Evolutionary conservation across 2,113 vertebrate species (phyloP), one percentile per base, ranked within the genome.

Genomic region (Phoenicopterus ruber): DNA sequence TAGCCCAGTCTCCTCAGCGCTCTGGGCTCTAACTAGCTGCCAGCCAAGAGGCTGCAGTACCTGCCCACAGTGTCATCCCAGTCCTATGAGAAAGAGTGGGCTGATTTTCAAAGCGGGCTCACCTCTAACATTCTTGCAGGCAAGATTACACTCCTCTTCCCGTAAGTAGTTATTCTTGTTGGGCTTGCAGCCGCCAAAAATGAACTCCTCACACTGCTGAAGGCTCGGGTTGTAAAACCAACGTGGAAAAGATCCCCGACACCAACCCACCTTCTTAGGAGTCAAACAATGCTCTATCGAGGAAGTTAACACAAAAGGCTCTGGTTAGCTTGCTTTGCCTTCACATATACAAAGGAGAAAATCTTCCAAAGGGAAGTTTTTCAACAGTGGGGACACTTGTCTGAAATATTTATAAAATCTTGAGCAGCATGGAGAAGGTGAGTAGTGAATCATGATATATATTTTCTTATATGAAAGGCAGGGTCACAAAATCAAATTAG

Each of bases 91-190:
- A 89, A 84, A 87, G 40, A 79, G 7, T 9, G 11, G 28, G 7
- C 32, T 59, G 77, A 58, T 63, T 94, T 87, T 80, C 1, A 1
- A 54, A 66, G 72, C n/a, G 76, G 49, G 86, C 96, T 93, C 78
- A 98, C 98, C 98, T 97, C 96, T 97, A 52, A 98, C 98, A 61
- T 97, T 94, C 40, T 58, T 95, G 97, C 99, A 99, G 76, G 99
- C 99, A 0, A 98, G 98, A 29, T 63, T 29, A 82, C 99, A 99
- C 90, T 99, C 99, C 5, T 98, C 95, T 69, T 97, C 36, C 18
- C 96, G 18, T 72, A 99, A 91, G 73, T 99, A 99, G 97, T 99
- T 99, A 95, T 99, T 99, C 90, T 98, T 98, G 96, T 99, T 99
- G 76, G 98, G 94, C 71, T 95, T 98, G 98, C 99, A 99, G 84